These are phyloP conservation scores for Telmatochromis sp. DNA, from an alignment of 2,113 vertebrate genomes.

Conservation along the genomic window DNA sequence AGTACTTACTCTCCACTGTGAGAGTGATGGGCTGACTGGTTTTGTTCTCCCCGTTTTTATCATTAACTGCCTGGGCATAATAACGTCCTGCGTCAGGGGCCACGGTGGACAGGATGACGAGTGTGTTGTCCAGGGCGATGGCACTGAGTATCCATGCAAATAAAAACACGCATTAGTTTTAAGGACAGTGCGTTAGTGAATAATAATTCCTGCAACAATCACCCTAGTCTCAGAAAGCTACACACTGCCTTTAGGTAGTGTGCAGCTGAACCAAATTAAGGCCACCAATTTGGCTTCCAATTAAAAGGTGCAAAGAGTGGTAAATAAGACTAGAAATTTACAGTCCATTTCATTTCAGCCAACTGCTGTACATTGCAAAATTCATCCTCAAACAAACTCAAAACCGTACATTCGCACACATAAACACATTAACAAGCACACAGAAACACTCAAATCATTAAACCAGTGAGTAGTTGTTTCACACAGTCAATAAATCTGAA, in stretches of 20 bases:
- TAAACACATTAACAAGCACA: neutral
- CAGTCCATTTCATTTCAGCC: neutral
- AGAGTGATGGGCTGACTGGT: constrained; percentile 91
- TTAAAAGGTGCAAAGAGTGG: neutral
- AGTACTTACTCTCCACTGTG: constrained; percentile 85
- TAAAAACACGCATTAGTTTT: neutral
- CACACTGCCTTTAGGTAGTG: neutral
- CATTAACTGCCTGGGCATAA: constrained; percentile 94
- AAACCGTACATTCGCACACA: neutral
- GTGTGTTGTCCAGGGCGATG: constrained; percentile 93
- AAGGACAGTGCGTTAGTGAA: neutral
- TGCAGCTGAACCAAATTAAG: neutral
- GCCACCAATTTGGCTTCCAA: neutral
- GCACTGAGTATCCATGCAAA: constrained; percentile 69
- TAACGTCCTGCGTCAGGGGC: constrained; percentile 91
- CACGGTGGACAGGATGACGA: constrained; percentile 94
- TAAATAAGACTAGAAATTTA: neutral
- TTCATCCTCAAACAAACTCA: neutral
- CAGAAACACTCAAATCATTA: constrained; percentile 29
- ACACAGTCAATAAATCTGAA: constrained; percentile 31
- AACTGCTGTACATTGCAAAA: neutral
- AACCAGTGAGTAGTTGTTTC: constrained; percentile 25
- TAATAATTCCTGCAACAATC: neutral
- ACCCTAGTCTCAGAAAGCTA: neutral
- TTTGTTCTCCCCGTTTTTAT: constrained; percentile 99